phyloP scores from a whole-genome alignment of 2,888 invertebrate genomes.

The Augochlorella aurata region DNA sequence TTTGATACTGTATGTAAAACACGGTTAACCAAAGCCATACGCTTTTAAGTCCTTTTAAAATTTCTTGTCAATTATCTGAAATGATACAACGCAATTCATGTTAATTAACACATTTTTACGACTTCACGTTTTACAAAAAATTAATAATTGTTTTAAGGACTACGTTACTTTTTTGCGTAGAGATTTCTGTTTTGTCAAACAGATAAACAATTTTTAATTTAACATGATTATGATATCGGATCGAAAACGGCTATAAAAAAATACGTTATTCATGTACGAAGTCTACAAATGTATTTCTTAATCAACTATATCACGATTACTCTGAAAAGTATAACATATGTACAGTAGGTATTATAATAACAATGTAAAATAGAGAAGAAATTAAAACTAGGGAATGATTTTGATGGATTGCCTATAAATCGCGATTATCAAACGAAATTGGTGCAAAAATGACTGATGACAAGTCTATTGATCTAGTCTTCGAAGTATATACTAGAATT shows the following conservation, averaged over 20 bases:
- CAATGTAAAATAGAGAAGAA: constrained; percentile 29
- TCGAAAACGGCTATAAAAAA: constrained; percentile 31
- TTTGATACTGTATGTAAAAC: neutral
- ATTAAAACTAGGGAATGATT: constrained; percentile 1
- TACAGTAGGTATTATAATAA: constrained; percentile 38
- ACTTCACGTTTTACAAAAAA: constrained; percentile 6
- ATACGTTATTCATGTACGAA: constrained; percentile 22
- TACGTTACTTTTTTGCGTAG: neutral
- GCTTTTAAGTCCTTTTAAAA: constrained; percentile 3
- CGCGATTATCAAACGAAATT: constrained; percentile 27
- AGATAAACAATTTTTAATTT: neutral
- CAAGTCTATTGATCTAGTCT: constrained; percentile 57
- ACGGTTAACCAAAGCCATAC: neutral
- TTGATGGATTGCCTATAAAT: neutral
- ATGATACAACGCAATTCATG: neutral
- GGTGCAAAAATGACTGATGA: constrained; percentile 46
- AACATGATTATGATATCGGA: neutral
- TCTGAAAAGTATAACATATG: constrained; percentile 27
- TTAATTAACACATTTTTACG: neutral
- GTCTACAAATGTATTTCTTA: constrained; percentile 39
- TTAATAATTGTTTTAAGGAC: constrained; percentile 2
- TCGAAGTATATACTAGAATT: constrained; percentile 53
- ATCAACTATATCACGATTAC: constrained; percentile 21
- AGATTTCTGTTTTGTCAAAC: neutral
- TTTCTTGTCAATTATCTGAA: constrained; percentile 25